Conservation (phyloP, 2,888 invertebrate species). For the Abrostola tripartita region DNA sequence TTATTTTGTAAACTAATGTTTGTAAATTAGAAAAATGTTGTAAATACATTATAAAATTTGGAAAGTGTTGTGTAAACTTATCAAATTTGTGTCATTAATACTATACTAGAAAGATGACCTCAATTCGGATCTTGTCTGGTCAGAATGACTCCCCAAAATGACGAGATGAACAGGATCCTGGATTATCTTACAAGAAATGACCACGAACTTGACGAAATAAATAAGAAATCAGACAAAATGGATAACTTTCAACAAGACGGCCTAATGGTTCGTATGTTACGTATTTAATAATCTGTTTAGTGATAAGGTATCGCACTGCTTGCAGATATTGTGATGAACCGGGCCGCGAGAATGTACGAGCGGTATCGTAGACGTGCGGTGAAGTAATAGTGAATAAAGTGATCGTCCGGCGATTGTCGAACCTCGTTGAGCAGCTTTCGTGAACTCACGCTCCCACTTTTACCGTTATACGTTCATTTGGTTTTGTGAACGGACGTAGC, state of each 20-base stretch:
- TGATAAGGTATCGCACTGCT: conserved; percentile 73
- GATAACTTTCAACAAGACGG: conserved; percentile 77
- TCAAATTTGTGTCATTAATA: conserved; percentile 39
- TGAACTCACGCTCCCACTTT: conserved; percentile 82
- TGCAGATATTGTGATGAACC: conserved; percentile 62
- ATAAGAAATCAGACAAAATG: conserved; percentile 74
- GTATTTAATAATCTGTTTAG: conserved; percentile 54
- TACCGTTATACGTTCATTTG: conserved; percentile 88
- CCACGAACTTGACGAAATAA: conserved; percentile 67
- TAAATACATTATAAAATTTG: conserved; percentile 40
- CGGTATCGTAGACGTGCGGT: conserved; percentile 71
- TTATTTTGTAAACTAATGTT: conserved; percentile 73
- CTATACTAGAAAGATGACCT: conserved; percentile 66
- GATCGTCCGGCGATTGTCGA: conserved; percentile 70
- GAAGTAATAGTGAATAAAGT: conserved; percentile 83
- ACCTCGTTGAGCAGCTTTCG: conserved; percentile 84
- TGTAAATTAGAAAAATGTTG: conserved; percentile 60
- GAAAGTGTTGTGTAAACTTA: conserved; percentile 44
- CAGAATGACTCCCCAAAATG: conserved; percentile 78
- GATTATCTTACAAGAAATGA: conserved; percentile 80
- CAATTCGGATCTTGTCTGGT: conserved; percentile 57
- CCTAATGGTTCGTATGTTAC: conserved; percentile 76
- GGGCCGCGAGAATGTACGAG: conserved; percentile 62
- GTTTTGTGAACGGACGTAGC: conserved; percentile 78
- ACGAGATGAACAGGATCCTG: conserved; percentile 80